Conservation (phyloP, 2,113 vertebrate species). For the Nicator chloris region DNA sequence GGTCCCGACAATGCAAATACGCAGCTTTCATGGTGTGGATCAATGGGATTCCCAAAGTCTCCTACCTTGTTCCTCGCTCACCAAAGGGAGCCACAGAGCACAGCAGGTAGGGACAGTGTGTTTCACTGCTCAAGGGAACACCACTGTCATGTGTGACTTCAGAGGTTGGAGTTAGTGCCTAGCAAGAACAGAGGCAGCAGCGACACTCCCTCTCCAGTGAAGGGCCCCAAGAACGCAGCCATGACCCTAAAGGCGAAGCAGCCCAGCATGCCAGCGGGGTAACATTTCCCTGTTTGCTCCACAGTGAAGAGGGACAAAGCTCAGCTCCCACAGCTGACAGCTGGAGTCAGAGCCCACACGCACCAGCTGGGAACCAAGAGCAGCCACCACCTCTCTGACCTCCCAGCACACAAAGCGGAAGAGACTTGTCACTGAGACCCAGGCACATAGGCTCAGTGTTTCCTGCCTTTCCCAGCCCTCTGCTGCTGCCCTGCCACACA, state of each 20-base stretch:
- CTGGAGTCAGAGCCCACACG: not conserved
- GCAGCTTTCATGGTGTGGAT: not conserved
- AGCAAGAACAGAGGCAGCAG: not conserved
- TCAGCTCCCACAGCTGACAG: not conserved
- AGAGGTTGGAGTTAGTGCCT: rapidly evolving
- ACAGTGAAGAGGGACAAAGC: not conserved
- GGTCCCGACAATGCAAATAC: not conserved
- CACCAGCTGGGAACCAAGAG: not conserved
- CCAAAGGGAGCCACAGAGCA: not conserved
- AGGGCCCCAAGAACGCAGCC: not conserved
- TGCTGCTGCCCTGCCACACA: not conserved
- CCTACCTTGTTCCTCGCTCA: not conserved
- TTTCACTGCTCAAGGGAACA: not conserved
- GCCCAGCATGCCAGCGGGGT: not conserved
- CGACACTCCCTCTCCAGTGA: not conserved
- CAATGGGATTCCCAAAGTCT: not conserved
- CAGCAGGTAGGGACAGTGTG: not conserved
- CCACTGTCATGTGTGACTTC: rapidly evolving
- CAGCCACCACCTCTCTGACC: not conserved
- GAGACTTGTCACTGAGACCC: rapidly evolving
- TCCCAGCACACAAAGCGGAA: not conserved
- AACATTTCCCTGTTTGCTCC: not conserved
- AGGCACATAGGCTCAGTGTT: not conserved
- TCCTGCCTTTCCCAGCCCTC: not conserved
- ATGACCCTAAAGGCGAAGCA: not conserved